Evolutionary conservation across 2,797 vertebrate species (phyloP).

Genomic region (Peromyscus eremicus): DNA sequence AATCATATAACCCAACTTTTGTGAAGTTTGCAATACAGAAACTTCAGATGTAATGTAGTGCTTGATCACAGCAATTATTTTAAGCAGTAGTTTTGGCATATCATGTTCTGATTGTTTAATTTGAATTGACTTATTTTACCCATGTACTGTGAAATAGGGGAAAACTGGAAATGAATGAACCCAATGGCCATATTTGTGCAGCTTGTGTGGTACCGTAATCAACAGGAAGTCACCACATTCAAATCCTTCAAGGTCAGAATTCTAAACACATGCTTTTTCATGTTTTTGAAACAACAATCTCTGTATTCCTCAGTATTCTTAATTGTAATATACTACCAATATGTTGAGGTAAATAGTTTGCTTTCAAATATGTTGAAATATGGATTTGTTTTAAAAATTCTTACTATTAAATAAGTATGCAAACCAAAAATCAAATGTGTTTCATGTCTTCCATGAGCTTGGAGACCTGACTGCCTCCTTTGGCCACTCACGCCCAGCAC

Average conservation of each 20-base stretch:
- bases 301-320: not conserved
- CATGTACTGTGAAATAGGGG: not conserved
- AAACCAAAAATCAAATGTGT: not conserved
- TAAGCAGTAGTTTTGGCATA: not conserved
- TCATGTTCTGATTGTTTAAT: not conserved
- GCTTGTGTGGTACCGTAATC: constrained; percentile 2
- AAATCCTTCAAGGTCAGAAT: not conserved
- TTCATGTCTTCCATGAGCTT: not conserved
- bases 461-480: not conserved
- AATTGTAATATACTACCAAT: not conserved
- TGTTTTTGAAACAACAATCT: not conserved
- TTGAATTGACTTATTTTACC: constrained; percentile 26
- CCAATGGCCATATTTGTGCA: not conserved
- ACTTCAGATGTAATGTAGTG: not conserved
- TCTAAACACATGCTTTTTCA: not conserved
- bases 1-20: not conserved
- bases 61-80: constrained; percentile 6
- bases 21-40: not conserved
- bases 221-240: not conserved
- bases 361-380: not conserved
- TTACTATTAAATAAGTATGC: not conserved
- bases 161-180: not conserved
- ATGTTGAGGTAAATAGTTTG: not conserved
- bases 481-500: constrained; percentile 13
- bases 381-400: constrained; percentile 6